Evolutionary conservation across 1,140 invertebrate species (phyloP), one percentile per base, ranked within the genome.

Genomic region (Daktulosphaira vitifoliae): DNA sequence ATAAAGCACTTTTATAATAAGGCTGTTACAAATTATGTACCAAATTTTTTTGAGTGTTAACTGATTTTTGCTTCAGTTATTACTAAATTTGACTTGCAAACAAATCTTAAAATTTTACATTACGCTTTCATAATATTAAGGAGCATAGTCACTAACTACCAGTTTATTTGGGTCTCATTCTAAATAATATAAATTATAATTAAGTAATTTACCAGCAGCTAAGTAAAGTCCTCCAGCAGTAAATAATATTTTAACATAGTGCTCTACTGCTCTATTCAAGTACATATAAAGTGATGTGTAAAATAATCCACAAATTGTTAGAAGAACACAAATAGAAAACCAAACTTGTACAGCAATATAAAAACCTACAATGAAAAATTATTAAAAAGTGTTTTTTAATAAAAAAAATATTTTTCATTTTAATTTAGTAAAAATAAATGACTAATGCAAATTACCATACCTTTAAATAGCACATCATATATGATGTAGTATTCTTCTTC

Each of bases 401-500:
- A 18, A 9, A 29, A 18, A 5, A 18, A 29, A 51, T 29, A 0
- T 8, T 22, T 15, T 52, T 2, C 5, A 22, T 29, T 16, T 20
- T 15, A 1, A 7, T 4, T 37, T 1, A 23, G 23, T 8, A 54
- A 8, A 22, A 39, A 20, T n/a, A 38, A 18, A 9, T n/a, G n/a
- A 26, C n/a, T 15, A 29, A 9, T 4, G 1, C 13, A 13, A 13
- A 26, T 53, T 11, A 25, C 39, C 38, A 42, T 26, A 68, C 68
- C 66, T 52, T 65, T 52, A 26, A 68, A 67, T 22, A 68, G 26
- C 38, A 68, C 23, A 18, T 67, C 65, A 42, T 68, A 49, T 20
- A 68, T 68, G 22, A 68, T 68, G 38, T 64, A 64, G 20, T 66
- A 69, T 66, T 94, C 92, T 75, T 94, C 90, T 77, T 92, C 87